Base-by-base conservation (phyloP, 2,797 vertebrate genomes). In the Danio kyathit region DNA sequence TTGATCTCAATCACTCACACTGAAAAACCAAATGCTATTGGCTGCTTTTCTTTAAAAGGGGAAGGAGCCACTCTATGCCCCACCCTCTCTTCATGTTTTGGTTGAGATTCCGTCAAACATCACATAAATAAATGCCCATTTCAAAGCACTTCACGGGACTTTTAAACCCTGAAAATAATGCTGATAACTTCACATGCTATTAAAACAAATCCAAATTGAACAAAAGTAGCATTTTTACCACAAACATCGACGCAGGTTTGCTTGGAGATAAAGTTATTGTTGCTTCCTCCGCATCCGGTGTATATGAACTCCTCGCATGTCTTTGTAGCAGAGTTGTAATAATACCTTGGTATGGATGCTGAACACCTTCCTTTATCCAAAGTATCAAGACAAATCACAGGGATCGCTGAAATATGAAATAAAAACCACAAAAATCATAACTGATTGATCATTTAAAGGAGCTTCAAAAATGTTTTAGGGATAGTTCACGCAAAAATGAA, bases 201-300 rank as follows among this genome's bases (percentile, higher is more conserved):
- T 59, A 6, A 38, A 5, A 66, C 38, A 3, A 7, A 52, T 14
- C 5, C 54, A 14, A 17, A 29, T 7, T 7, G 3, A 57, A 38
- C 2, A 44, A 52, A 69, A 80, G 11, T 84, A 96, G 96, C 95
- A 13, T 70, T 63, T 94, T 92, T 94, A n/a, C 61, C 65, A 77
- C 98, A 99, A 82, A 94, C 92, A 0, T 90, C 92, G 76, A 89
- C 88, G 87, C 98, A 99, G 75, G 88, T 92, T 2, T 81, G 86
- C 80, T 89, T 88, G 0, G 88, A 93, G 71, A 93, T 85, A 0
- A 99, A 99, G 90, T 99, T 99, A 89, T 99, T 99, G 85, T 91
- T 91, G 87, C 96, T 98, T 51, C 97, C 96, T 5, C 97, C 96
- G 5, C 97, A 99, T 81, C 97, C 97, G 0, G 95, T 94, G 12